Percentiles rank a stretch among this genome's conserved stretches.
These are phyloP conservation scores for Nymphalis urticae DNA, from an alignment of 2,888 invertebrate genomes.

Conservation along the genomic window DNA sequence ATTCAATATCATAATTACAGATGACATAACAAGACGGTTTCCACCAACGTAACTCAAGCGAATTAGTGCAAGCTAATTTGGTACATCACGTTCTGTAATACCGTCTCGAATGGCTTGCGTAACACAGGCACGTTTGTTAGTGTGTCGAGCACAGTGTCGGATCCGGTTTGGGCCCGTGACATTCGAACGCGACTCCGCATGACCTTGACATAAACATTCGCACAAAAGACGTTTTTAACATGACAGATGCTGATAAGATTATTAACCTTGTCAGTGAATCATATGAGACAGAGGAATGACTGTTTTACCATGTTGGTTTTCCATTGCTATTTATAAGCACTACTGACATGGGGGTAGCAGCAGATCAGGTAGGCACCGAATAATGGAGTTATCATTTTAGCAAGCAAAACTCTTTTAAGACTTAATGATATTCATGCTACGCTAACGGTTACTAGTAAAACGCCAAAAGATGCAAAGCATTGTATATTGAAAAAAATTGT, in stretches of 20 bases:
- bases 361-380: too few species aligned
- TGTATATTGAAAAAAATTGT: too few species aligned
- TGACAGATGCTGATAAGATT: constrained; percentile 12
- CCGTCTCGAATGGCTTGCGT: constrained; percentile 17
- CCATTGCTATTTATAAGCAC: too few species aligned
- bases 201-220: constrained; percentile 43
- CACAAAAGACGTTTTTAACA: constrained; percentile 25
- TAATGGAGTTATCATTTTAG: too few species aligned
- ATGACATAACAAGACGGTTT: constrained; percentile 9
- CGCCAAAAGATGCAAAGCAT: too few species aligned
- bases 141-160: constrained; percentile 17
- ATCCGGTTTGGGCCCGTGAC: constrained; percentile 47
- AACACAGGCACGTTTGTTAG: not conserved
- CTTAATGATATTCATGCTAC: too few species aligned
- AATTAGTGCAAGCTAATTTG: constrained; percentile 20
- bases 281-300: not conserved
- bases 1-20: constrained; percentile 12
- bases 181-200: constrained; percentile 39
- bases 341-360: too few species aligned
- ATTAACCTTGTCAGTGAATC: constrained; percentile 16
- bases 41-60: not conserved
- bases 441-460: too few species aligned
- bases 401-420: too few species aligned
- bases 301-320: too few species aligned
- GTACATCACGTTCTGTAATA: constrained; percentile 11